Evolutionary conservation across 2,888 invertebrate species (phyloP).

Genomic region (Caradrina clavipalpis): DNA sequence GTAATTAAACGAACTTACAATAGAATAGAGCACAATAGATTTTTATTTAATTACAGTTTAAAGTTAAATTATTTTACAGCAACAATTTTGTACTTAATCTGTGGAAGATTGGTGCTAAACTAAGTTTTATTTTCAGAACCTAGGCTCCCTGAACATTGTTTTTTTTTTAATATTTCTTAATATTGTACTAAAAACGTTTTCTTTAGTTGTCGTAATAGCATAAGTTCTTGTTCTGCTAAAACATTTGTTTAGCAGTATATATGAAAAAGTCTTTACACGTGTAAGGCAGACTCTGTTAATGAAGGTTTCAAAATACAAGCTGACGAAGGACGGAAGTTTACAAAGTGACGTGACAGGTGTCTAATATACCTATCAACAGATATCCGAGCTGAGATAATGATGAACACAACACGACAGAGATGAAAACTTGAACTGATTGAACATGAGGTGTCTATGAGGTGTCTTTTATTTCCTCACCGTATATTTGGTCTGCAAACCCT

Average conservation of each 20-base stretch:
- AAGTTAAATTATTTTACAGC: too few species aligned
- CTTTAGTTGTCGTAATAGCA: too few species aligned
- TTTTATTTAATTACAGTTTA: too few species aligned
- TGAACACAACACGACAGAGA: not conserved
- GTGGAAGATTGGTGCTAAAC: too few species aligned
- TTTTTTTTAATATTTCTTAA: too few species aligned
- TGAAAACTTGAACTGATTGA: not conserved
- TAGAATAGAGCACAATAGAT: too few species aligned
- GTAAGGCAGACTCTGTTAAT: not conserved
- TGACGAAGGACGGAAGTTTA: not conserved
- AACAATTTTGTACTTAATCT: too few species aligned
- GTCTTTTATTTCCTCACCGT: not conserved
- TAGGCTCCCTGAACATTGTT: too few species aligned
- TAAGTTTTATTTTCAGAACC: too few species aligned
- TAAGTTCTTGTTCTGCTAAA: not conserved
- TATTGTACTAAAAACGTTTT: too few species aligned
- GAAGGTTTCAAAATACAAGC: not conserved
- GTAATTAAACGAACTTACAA: constrained; percentile 6
- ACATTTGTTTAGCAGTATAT: not conserved
- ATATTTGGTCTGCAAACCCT: constrained; percentile 7
- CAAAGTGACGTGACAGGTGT: too few species aligned
- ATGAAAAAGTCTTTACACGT: not conserved
- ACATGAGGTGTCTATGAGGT: not conserved
- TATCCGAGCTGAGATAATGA: not conserved
- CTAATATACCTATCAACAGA: too few species aligned